Percentiles rank a stretch among this genome's conserved stretches.
Evolutionary conservation across 2,888 invertebrate genomes (phyloP).

Genomic region (Heliconius ismenius): DNA sequence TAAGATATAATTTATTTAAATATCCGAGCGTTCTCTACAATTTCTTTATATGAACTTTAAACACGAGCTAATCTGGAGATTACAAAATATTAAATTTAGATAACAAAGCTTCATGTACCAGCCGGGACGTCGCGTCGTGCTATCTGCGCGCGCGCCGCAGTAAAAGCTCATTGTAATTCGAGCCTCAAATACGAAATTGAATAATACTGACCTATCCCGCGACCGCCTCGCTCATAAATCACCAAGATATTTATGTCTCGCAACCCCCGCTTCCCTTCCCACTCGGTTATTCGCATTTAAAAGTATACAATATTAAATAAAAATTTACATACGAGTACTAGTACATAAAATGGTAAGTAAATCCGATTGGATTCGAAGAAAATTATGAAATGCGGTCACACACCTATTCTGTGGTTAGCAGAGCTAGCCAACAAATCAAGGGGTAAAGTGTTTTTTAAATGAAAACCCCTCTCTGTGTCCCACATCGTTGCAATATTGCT

Average conservation of each 20-base stretch:
- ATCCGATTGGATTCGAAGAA: slow-evolving; percentile 74
- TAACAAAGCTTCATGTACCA: slow-evolving; percentile 63
- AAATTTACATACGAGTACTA: slow-evolving; percentile 65
- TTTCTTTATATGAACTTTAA: slow-evolving; percentile 47
- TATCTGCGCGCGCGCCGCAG: slow-evolving; percentile 75
- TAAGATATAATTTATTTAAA: slow-evolving; percentile 32
- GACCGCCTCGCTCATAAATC: slow-evolving; percentile 80
- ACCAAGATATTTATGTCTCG: slow-evolving; percentile 81
- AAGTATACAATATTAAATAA: slow-evolving; percentile 80
- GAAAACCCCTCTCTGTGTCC: slow-evolving; percentile 46
- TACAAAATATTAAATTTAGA: slow-evolving; percentile 64
- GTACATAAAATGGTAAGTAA: slow-evolving; percentile 72
- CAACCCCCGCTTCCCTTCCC: slow-evolving; percentile 63
- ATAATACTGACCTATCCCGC: slow-evolving; percentile 83
- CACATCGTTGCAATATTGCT: slow-evolving; percentile 30
- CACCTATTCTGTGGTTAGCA: slow-evolving; percentile 69
- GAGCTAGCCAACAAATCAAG: slow-evolving; percentile 58
- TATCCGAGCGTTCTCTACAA: slow-evolving; percentile 18
- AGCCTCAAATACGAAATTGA: slow-evolving; percentile 82
- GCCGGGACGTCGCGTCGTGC: slow-evolving; percentile 62
- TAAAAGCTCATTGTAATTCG: slow-evolving; percentile 81
- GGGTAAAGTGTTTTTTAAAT: slow-evolving; percentile 53
- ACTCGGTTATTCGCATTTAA: slow-evolving; percentile 69
- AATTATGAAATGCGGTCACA: slow-evolving; percentile 64
- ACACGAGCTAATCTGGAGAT: slow-evolving; percentile 59